Percentiles rank a stretch among this genome's conserved stretches.
These are phyloP conservation scores for Rhinogobius similis DNA, from an alignment of 2,113 vertebrate species.

Conservation along the genomic window DNA sequence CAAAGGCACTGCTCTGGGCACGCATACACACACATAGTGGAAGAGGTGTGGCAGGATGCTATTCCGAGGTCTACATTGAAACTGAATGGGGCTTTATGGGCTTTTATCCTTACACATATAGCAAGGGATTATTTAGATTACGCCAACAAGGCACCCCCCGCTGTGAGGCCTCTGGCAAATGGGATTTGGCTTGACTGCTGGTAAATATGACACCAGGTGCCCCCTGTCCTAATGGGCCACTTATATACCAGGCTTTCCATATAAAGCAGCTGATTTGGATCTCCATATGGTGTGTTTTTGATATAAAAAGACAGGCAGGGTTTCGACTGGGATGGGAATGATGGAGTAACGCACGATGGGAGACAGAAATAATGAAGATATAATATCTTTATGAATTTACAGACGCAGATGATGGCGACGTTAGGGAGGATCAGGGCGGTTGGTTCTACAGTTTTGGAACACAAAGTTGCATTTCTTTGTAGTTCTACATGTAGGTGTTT, in stretches of 20 bases:
- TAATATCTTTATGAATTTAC: slow-evolving; percentile 3
- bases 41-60: slow-evolving; percentile 84
- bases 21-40: slow-evolving; percentile 42
- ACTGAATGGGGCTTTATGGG: slow-evolving; percentile 61
- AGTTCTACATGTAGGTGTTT: neutral
- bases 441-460: neutral
- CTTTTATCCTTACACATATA: slow-evolving; percentile 63
- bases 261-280: slow-evolving; percentile 45
- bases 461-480: neutral
- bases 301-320: neutral
- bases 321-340: neutral
- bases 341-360: neutral
- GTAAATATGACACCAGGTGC: slow-evolving; percentile 19
- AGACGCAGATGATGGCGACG: neutral
- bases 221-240: slow-evolving; percentile 21
- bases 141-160: slow-evolving; percentile 60
- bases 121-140: slow-evolving; percentile 63
- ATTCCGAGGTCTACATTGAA: slow-evolving; percentile 75
- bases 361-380: slow-evolving; percentile 1
- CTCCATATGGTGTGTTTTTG: neutral
- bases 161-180: slow-evolving; percentile 64
- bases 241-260: slow-evolving; percentile 2
- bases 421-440: neutral
- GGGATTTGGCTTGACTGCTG: slow-evolving; percentile 56
- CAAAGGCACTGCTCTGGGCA: slow-evolving; percentile 72